These are phyloP conservation scores for Columba janthina DNA, from an alignment of 2,113 vertebrate genomes.

Conservation along the genomic window DNA sequence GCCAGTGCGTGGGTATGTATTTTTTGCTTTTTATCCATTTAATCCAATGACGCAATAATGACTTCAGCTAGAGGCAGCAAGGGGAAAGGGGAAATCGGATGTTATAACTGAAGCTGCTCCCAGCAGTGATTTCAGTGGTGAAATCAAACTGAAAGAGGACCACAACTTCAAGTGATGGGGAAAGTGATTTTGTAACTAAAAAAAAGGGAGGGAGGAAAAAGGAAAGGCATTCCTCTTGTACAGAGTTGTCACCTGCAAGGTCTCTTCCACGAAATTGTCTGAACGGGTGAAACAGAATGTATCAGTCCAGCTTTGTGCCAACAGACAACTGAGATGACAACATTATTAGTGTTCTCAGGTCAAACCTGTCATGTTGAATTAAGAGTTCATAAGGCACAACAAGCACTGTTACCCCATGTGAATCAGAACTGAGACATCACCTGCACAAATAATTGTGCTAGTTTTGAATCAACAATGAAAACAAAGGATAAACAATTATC, in stretches of 20 bases:
- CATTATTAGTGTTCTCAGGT: background rate
- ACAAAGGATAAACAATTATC: conserved; percentile 46
- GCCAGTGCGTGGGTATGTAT: accelerated
- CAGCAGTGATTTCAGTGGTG: background rate
- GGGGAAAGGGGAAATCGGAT: background rate
- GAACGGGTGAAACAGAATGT: background rate
- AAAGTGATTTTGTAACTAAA: background rate
- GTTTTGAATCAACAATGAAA: conserved; percentile 42
- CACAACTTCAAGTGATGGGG: background rate
- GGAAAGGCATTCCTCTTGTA: background rate
- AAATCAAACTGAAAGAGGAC: background rate
- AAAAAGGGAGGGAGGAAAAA: background rate
- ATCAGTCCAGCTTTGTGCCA: background rate
- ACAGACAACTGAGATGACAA: background rate
- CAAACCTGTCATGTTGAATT: conserved; percentile 31
- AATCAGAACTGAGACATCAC: conserved; percentile 53
- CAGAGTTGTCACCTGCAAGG: background rate
- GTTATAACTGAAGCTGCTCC: background rate
- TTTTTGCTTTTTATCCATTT: background rate
- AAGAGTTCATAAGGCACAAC: background rate
- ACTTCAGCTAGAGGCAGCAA: background rate
- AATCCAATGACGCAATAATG: background rate
- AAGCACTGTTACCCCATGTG: background rate
- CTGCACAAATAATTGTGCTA: conserved; percentile 49
- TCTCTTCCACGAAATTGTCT: background rate